Percentiles rank a stretch among this genome's conserved stretches.
Evolutionary conservation across 2,797 vertebrate genomes (phyloP).

Genomic region (Cercopithecus diana): DNA sequence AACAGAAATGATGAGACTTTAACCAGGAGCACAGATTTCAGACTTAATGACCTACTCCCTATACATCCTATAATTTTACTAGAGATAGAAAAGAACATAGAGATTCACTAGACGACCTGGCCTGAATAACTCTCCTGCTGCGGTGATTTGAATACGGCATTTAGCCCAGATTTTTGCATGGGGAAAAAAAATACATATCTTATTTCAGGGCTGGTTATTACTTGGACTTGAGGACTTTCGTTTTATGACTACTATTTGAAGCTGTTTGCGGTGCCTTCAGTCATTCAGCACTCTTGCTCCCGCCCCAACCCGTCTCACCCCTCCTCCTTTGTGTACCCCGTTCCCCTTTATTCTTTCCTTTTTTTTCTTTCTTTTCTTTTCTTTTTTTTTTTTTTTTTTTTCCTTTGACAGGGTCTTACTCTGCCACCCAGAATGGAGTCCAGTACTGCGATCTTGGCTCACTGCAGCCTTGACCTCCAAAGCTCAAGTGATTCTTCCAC

Average conservation of each 20-base stretch:
- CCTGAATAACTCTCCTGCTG: not conserved
- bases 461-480: not conserved
- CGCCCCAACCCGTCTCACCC: not conserved
- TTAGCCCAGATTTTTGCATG: not conserved
- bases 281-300: not conserved
- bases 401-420: not conserved
- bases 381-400: not conserved
- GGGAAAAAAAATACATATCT: not conserved
- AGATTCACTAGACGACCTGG: not conserved
- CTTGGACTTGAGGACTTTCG: not conserved
- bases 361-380: not conserved
- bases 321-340: not conserved
- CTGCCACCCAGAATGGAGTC: not conserved
- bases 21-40: not conserved
- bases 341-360: not conserved
- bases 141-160: not conserved
- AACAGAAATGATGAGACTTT: not conserved
- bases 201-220: not conserved
- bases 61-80: not conserved
- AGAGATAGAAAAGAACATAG: not conserved
- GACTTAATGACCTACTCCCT: not conserved
- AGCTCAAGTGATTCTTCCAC: not conserved
- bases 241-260: not conserved
- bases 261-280: not conserved
- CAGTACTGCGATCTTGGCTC: not conserved